phyloP scores from a whole-genome alignment of 2,797 vertebrate genomes.

The Jordanella pulchra region DNA sequence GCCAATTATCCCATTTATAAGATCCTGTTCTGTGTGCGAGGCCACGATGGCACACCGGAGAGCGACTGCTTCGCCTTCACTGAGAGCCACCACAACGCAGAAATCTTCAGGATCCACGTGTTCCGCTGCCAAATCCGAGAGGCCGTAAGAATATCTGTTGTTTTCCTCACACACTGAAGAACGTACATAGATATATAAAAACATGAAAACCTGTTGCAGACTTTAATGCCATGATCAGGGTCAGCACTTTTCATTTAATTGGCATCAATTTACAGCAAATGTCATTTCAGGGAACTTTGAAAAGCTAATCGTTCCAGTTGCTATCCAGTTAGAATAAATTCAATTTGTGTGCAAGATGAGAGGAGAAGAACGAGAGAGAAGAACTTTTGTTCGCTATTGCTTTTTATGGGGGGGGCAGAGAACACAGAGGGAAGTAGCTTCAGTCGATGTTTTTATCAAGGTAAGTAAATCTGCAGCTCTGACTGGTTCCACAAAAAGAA shows the following conservation, averaged over 20 bases:
- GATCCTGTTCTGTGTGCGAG: constrained; percentile 97
- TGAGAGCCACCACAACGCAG: constrained; percentile 97
- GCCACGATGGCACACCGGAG: constrained; percentile 94
- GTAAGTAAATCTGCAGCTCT: not conserved
- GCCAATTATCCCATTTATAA: constrained; percentile 99
- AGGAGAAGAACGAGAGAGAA: not conserved
- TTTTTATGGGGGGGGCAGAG: not conserved
- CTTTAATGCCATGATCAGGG: not conserved
- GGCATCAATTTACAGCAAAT: not conserved
- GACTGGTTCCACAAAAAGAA: too few relatives aligned
- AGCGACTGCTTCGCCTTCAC: constrained; percentile 99
- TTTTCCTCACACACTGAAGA: not conserved
- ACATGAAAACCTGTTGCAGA: not conserved
- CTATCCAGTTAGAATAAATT: not conserved
- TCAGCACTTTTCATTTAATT: not conserved
- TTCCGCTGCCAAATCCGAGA: constrained; percentile 99
- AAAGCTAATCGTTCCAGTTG: not conserved
- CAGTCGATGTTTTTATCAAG: not conserved
- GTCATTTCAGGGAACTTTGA: not conserved
- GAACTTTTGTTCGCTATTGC: not conserved
- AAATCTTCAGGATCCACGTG: constrained; percentile 99
- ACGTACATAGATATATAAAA: not conserved
- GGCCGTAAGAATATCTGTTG: constrained; percentile 84
- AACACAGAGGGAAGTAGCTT: not conserved
- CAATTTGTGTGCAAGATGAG: not conserved